These are phyloP conservation scores for Hemibagrus wyckioides DNA, from an alignment of 2,113 vertebrate genomes.

Conservation along the genomic window DNA sequence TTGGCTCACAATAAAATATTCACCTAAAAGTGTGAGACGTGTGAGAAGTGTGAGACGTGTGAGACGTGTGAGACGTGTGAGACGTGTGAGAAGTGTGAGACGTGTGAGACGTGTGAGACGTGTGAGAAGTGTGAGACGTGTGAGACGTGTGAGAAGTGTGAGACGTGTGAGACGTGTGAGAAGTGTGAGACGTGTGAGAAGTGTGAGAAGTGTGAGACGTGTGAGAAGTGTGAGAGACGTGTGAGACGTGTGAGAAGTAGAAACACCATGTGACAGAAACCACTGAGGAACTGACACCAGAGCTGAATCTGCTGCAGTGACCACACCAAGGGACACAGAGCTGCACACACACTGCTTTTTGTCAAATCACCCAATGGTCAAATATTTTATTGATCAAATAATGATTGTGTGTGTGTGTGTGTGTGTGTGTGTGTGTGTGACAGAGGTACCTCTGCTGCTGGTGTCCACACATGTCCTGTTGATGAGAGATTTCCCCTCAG, in stretches of 20 bases:
- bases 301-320: background rate
- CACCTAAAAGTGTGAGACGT: background rate
- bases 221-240: background rate
- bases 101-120: background rate
- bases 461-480: constrained; percentile 82
- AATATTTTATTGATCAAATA: too few species aligned
- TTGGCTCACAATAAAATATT: background rate
- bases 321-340: background rate
- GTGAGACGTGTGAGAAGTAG: background rate
- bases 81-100: background rate
- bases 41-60: background rate
- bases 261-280: background rate
- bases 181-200: background rate
- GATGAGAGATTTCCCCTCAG: constrained; percentile 81
- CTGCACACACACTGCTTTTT: background rate
- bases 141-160: background rate
- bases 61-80: background rate
- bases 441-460: constrained; percentile 71
- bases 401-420: background rate
- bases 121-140: background rate
- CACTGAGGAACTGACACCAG: background rate
- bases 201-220: background rate
- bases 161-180: background rate
- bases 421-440: background rate
- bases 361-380: background rate